Evolutionary conservation across 2,113 vertebrate genomes (phyloP), one percentile per base, ranked within the genome.

Genomic region (Chelonoidis abingdonii): DNA sequence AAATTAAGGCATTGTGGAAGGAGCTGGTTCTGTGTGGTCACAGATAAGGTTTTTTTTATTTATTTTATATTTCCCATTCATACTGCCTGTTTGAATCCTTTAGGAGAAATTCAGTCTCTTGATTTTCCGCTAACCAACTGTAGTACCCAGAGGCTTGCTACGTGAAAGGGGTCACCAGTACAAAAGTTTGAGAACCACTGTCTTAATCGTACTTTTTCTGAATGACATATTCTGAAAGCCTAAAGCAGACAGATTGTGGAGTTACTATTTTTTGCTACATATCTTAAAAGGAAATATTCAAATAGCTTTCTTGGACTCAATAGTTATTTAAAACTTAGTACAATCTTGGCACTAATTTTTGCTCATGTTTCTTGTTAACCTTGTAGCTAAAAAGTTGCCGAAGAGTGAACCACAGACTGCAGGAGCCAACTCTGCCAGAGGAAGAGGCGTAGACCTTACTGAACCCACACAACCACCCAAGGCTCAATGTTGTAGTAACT

Each of bases 401-500:
- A 99, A 99, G 98, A 99, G 98, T 76, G 99, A 99, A 98, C 99
- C 99, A 94, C 99, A 99, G 94, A 98, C 98, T 75, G 95, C 99
- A 81, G 99, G 99, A 93, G 96, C 98, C 89, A 99, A 93, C 97
- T 98, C 99, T 90, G 97, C 98, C 75, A 98, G 99, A 98, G 99
- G 98, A 98, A 98, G 99, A 98, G 99, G 99, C 80, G 99, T 99
- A 98, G 99, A 99, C 97, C 99, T 99, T 98, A 99, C 99, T 41
- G 99, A 99, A 98, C 98, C 99, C 57, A 98, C 99, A 82, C 99
- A 99, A 97, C 98, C 99, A 97, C 97, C 98, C 98, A 99, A 99
- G 98, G 99, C 98, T 94, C 98, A 99, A 98, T 99, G 99, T 98
- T 99, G 99, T 98, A 99, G 98, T 99, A 99, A 99, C 99, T 99